Evolutionary conservation across 2,888 invertebrate genomes (phyloP).

Genomic region (Apotomis betuletana): DNA sequence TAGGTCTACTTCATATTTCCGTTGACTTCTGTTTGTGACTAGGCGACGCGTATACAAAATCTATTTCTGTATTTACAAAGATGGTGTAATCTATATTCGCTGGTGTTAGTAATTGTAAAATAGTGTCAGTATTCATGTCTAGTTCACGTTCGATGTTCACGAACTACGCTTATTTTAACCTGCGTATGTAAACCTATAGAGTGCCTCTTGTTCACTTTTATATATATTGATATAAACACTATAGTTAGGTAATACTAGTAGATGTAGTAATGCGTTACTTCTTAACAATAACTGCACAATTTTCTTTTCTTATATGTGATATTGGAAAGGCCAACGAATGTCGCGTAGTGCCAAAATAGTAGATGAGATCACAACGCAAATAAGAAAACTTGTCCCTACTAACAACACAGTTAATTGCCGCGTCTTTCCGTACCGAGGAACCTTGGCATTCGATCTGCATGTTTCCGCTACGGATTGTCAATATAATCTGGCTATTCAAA

Average conservation of each 20-base stretch:
- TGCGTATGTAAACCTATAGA: slow-evolving; percentile 83
- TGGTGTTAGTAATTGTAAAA: slow-evolving; percentile 58
- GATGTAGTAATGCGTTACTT: slow-evolving; percentile 61
- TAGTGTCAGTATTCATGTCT: slow-evolving; percentile 61
- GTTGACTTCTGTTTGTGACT: slow-evolving; percentile 51
- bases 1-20: slow-evolving; percentile 57
- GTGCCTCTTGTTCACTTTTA: slow-evolving; percentile 85
- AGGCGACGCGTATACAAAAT: slow-evolving; percentile 50
- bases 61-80: slow-evolving; percentile 50
- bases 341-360: slow-evolving; percentile 74
- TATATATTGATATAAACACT: slow-evolving; percentile 81
- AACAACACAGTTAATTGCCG: slow-evolving; percentile 11
- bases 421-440: not conserved
- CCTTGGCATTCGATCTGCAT: not conserved
- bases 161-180: slow-evolving; percentile 81
- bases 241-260: slow-evolving; percentile 70
- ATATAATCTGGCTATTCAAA: not conserved
- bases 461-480: no score
- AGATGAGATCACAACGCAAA: slow-evolving; percentile 32
- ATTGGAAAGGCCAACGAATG: slow-evolving; percentile 62
- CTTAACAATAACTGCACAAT: slow-evolving; percentile 66
- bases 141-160: slow-evolving; percentile 74
- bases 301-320: slow-evolving; percentile 57
- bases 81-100: slow-evolving; percentile 54
- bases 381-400: not conserved